phyloP scores from a whole-genome alignment of 1,140 invertebrate species.

The Drosophila funebris region DNA sequence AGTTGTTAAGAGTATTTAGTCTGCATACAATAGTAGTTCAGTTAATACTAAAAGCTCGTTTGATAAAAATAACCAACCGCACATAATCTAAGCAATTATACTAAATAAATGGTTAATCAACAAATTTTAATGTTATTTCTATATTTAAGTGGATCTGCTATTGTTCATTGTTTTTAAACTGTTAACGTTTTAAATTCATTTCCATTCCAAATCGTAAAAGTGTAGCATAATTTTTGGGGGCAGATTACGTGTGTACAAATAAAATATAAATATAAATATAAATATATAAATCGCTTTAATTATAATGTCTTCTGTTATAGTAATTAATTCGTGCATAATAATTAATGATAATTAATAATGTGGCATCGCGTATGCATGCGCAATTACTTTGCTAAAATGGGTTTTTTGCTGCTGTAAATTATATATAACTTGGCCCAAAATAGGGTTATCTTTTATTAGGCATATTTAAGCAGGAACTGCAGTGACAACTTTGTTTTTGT shows the following conservation, averaged over 20 bases:
- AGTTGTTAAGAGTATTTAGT: no score
- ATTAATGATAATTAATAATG: conserved; percentile 6
- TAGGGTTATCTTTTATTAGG: neutral
- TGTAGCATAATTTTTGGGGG: no score
- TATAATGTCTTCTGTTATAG: neutral
- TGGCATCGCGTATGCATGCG: conserved; percentile 6
- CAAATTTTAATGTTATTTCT: no score
- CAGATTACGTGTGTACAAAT: no score
- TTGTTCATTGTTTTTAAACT: no score
- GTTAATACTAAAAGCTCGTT: no score
- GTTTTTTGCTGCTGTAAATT: conserved; percentile 7
- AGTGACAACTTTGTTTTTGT: neutral
- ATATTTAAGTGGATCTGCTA: no score
- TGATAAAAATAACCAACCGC: neutral
- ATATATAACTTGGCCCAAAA: neutral
- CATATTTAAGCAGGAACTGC: neutral
- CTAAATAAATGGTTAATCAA: neutral
- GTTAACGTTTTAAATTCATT: no score
- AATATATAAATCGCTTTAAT: neutral
- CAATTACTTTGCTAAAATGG: conserved; percentile 14
- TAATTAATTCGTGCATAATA: neutral
- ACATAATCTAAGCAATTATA: no score
- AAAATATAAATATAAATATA: no score
- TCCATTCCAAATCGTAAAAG: no score
- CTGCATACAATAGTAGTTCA: neutral